These are phyloP conservation scores for Conopomorpha cramerella DNA, from an alignment of 1,140 invertebrate species.

Conservation along the genomic window DNA sequence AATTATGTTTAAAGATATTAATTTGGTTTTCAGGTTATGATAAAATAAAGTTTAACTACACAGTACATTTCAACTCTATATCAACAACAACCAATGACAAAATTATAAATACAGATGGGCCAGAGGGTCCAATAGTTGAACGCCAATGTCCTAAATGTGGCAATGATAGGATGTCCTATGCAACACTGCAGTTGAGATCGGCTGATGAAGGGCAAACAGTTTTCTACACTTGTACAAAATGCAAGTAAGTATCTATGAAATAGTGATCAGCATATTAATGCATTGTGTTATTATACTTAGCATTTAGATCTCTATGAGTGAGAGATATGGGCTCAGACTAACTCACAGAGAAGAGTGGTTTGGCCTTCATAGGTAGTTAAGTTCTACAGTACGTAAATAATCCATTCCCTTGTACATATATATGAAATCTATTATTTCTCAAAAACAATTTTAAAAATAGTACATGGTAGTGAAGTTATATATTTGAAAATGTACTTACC, in stretches of 20 bases:
- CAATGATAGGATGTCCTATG: conserved; percentile 92
- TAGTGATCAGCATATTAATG: too few species aligned
- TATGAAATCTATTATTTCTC: too few species aligned
- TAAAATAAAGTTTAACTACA: conserved; percentile 67
- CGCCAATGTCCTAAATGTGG: conserved; percentile 88
- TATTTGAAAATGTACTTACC: too few species aligned
- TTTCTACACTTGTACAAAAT: conserved; percentile 95
- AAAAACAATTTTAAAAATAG: too few species aligned
- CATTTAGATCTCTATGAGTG: too few species aligned
- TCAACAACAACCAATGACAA: conserved; percentile 30
- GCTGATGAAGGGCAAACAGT: conserved; percentile 99
- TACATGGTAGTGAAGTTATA: too few species aligned
- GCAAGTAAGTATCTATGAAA: conserved; percentile 75
- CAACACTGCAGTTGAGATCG: conserved; percentile 90
- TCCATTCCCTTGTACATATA: too few species aligned
- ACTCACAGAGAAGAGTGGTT: too few species aligned
- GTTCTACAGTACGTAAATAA: too few species aligned
- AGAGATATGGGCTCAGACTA: too few species aligned
- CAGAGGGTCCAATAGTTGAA: conserved; percentile 82
- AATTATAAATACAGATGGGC: conserved; percentile 40
- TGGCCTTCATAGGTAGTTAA: too few species aligned
- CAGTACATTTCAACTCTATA: conserved; percentile 69
- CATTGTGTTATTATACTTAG: conserved; percentile 1
- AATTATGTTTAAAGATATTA: too few species aligned
- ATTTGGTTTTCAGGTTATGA: conserved; percentile 64